phyloP scores from a whole-genome alignment of 2,113 vertebrate genomes.

The Mormyrus iriodes region DNA sequence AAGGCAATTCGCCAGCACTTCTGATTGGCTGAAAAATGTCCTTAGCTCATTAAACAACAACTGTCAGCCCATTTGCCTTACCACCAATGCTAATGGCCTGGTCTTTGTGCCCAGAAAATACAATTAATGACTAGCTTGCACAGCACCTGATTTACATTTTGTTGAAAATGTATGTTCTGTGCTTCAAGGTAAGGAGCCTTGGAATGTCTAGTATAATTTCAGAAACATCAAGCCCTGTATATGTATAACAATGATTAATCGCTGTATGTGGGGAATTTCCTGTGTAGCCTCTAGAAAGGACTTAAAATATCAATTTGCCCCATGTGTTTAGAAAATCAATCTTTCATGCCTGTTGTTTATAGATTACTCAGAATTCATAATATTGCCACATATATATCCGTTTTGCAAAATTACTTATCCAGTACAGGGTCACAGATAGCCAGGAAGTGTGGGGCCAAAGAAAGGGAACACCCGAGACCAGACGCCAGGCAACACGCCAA shows the following conservation, averaged over 20 bases:
- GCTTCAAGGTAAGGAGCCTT: background rate
- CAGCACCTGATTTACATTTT: background rate
- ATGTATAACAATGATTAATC: background rate
- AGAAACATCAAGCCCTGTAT: background rate
- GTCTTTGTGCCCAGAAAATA: background rate
- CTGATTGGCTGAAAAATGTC: background rate
- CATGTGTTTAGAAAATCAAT: background rate
- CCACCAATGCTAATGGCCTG: background rate
- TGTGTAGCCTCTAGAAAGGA: background rate
- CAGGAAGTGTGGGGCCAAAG: background rate
- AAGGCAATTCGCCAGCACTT: background rate
- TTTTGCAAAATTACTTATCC: background rate
- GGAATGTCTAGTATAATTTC: background rate
- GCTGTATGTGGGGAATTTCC: background rate
- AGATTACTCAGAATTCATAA: background rate
- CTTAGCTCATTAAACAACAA: background rate
- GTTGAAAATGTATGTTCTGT: background rate
- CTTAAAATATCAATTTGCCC: background rate
- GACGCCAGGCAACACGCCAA: background rate
- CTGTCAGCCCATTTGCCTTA: background rate
- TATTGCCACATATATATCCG: background rate
- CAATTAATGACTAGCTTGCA: background rate
- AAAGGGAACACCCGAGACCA: background rate
- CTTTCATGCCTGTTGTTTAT: background rate
- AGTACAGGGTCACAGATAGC: background rate